Evolutionary conservation across 2,797 vertebrate species (phyloP).

Genomic region (Cynopterus sphinx): DNA sequence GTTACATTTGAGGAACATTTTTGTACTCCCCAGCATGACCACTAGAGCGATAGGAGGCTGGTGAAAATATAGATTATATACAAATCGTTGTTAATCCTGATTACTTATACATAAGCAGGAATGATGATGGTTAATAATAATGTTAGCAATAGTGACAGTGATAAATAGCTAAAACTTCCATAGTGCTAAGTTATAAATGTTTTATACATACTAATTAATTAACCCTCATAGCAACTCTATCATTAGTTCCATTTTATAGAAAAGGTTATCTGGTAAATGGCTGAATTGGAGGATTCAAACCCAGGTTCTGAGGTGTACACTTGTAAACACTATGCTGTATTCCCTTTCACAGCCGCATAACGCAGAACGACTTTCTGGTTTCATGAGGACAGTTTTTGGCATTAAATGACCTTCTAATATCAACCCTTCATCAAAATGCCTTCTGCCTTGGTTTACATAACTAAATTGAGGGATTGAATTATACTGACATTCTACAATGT

Average conservation of each 20-base stretch:
- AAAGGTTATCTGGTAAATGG: neutral
- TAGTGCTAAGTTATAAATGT: neutral
- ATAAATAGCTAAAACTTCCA: neutral
- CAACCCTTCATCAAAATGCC: neutral
- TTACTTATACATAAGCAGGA: neutral
- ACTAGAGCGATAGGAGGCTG: neutral
- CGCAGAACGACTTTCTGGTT: neutral
- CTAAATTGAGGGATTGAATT: neutral
- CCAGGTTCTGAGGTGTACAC: neutral
- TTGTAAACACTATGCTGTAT: neutral
- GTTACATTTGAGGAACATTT: neutral
- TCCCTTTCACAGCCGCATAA: neutral
- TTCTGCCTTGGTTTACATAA: slow-evolving; percentile 12
- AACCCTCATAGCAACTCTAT: neutral
- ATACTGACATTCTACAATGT: neutral
- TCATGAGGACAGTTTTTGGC: neutral
- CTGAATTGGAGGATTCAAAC: neutral
- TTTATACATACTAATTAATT: neutral
- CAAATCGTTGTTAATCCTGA: neutral
- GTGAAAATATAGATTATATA: neutral
- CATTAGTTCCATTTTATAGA: neutral
- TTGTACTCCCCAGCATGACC: neutral
- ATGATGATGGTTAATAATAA: neutral
- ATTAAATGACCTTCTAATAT: neutral
- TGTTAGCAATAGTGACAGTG: neutral